Evolutionary conservation across 2,113 vertebrate species (phyloP), one percentile per base, ranked within the genome.

Genomic region (Campylomormyrus numenius): DNA sequence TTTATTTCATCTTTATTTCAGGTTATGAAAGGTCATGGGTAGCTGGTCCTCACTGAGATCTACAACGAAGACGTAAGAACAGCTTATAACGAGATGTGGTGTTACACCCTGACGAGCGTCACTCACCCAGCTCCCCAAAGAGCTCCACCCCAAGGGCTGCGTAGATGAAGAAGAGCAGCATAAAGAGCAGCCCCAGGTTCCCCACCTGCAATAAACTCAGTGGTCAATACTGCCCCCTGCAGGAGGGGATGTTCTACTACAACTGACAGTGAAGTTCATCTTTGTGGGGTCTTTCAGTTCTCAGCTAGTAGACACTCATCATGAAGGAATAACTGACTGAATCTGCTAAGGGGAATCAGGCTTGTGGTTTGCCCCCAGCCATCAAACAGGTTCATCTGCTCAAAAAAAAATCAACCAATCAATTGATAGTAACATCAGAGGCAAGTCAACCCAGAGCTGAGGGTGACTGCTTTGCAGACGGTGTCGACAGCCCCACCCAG

Each of bases 101-200:
- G 17, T 7, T 48, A 3, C 8, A 84, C 5, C 9, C 80, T 45
- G 10, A 45, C 13, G 11, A 83, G 39, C 3, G 6, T 84, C 88
- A 94, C 98, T 96, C 94, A 99, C 98, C 96, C 90, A 99, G 95
- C 96, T 99, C 98, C 93, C 98, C 98, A 74, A 99, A 99, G 88
- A 99, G 98, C 94, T 99, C 98, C 92, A 99, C 98, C 89, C 98
- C 98, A 94, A 99, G 95, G 88, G 98, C 98, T 15, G 98, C 98
- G 0, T 99, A 99, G 96, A 99, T 99, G 95, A 99, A 99, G 96
- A 99, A 99, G 31, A 99, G 98, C 90, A 99, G 96, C 98, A 99
- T 98, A 95, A 99, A 99, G 93, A 99, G 98, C 89, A 99, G 96
- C 92, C 98, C 98, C 80, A 99, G 97, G 95, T 99, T 99, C 94